Evolutionary conservation across 2,797 vertebrate genomes (phyloP).

Genomic region (Notolepis coatsorum): DNA sequence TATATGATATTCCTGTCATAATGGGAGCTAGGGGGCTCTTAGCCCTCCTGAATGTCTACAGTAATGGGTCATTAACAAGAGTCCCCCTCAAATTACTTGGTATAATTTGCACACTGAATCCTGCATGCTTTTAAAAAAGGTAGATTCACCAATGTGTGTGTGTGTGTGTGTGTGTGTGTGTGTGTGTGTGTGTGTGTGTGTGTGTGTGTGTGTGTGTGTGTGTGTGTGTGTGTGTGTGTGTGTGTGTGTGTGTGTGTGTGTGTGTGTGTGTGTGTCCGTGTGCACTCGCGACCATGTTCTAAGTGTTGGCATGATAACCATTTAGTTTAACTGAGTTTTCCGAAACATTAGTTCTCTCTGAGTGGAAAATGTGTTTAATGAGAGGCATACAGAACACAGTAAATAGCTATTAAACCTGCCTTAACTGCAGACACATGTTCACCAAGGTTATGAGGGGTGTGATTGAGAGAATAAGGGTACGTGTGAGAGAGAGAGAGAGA

Average conservation of each 20-base stretch:
- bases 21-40: too few relatives aligned
- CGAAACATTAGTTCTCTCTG: conserved; percentile 81
- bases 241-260: neutral
- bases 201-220: neutral
- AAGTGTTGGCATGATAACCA: conserved; percentile 69
- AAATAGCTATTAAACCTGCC: conserved; percentile 83
- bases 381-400: conserved; percentile 82
- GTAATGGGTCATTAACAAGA: too few relatives aligned
- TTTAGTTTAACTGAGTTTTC: conserved; percentile 79
- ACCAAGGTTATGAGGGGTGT: conserved; percentile 80
- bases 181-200: neutral
- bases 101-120: too few relatives aligned
- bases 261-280: neutral
- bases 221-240: neutral
- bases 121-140: too few relatives aligned
- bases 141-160: too few relatives aligned
- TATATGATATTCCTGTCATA: too few relatives aligned
- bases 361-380: conserved; percentile 86
- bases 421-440: conserved; percentile 85
- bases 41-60: too few relatives aligned
- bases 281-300: conserved; percentile 50
- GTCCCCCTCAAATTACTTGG: too few relatives aligned
- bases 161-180: neutral
- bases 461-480: conserved; percentile 69
- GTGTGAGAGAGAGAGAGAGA: conserved; percentile 25